Percentiles rank a stretch among this genome's conserved stretches.
phyloP scores from a whole-genome alignment of 2,888 invertebrate species.

The Catocala nupta region DNA sequence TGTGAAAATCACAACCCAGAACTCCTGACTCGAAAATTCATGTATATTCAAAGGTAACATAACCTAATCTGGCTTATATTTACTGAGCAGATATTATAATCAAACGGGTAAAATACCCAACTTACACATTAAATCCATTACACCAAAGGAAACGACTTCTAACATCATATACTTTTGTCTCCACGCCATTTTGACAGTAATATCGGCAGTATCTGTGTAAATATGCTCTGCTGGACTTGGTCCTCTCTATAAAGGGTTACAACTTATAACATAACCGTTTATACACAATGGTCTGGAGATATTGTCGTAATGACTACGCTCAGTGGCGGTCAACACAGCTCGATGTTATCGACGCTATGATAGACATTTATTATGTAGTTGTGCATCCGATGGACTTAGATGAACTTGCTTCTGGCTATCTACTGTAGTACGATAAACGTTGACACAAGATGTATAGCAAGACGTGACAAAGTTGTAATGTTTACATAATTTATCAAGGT shows the following conservation, averaged over 20 bases:
- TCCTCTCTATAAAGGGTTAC: constrained; percentile 13
- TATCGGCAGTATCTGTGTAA: background rate
- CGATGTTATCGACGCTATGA: constrained; percentile 11
- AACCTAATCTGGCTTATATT: no score
- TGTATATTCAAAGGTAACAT: no score
- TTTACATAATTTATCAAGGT: no score
- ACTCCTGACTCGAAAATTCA: no score
- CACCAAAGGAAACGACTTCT: background rate
- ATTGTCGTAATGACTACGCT: constrained; percentile 13
- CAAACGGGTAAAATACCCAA: no score
- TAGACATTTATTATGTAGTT: no score
- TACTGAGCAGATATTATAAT: no score
- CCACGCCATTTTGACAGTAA: background rate
- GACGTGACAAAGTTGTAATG: no score
- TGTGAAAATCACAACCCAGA: no score
- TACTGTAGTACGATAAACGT: no score
- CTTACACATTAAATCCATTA: no score
- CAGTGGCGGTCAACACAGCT: constrained; percentile 7
- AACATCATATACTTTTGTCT: background rate
- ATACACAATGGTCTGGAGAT: constrained; percentile 13
- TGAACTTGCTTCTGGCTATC: background rate
- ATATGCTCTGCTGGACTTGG: constrained; percentile 3
- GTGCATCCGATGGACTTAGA: constrained; percentile 1
- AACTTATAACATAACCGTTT: constrained; percentile 25
- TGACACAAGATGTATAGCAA: no score